Evolutionary conservation across 2,797 vertebrate genomes (phyloP).

Genomic region (Ara ararauna): DNA sequence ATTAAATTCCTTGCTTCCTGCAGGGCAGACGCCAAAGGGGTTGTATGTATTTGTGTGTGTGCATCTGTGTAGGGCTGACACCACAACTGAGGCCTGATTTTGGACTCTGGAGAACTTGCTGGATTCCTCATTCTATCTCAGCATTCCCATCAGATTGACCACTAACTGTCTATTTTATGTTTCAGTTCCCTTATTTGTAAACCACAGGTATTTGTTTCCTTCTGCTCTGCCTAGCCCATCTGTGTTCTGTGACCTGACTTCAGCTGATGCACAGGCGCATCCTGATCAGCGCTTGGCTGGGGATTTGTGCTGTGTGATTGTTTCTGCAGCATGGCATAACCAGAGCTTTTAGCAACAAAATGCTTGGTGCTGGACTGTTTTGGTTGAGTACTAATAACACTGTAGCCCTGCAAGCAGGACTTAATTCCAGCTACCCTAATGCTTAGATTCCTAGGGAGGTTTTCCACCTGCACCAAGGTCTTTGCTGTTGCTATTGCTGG

Average conservation of each 20-base stretch:
- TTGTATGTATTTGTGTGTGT: not conserved
- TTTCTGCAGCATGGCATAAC: not conserved
- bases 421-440: not conserved
- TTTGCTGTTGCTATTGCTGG: not conserved
- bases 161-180: not conserved
- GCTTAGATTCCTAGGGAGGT: not conserved
- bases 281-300: not conserved
- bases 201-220: not conserved
- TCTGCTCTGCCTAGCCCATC: not conserved
- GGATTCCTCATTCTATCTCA: not conserved
- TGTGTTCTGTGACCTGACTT: not conserved
- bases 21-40: not conserved
- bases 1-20: slow-evolving; percentile 29
- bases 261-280: not conserved
- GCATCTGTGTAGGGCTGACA: not conserved
- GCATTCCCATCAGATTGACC: not conserved
- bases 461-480: not conserved
- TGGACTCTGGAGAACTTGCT: not conserved
- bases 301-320: not conserved
- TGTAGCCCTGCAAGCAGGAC: not conserved
- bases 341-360: not conserved
- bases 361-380: not conserved
- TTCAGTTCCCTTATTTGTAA: not conserved
- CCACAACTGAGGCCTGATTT: not conserved
- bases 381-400: not conserved